Conservation (phyloP, 92 coral and sea anemone species). For the Nematostella vectensis region DNA sequence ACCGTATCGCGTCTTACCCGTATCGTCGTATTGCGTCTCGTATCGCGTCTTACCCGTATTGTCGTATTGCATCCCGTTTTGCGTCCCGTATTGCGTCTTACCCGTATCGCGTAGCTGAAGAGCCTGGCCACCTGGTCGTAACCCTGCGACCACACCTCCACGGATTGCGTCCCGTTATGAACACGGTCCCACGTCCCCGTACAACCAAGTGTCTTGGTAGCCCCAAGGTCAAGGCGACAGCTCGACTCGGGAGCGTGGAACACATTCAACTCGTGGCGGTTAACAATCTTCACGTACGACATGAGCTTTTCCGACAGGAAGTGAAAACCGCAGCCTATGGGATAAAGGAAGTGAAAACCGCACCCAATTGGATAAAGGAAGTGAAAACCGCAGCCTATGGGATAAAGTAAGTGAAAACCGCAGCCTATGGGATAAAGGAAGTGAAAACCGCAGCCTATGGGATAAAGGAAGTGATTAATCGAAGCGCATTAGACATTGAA, state of each 20-base stretch:
- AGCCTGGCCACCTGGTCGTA: conserved; percentile 34
- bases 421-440: not conserved
- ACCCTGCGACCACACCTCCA: conserved; percentile 9
- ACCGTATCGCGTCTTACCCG: conserved; percentile 9
- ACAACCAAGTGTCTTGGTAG: conserved; percentile 8
- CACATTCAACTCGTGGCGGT: conserved; percentile 9
- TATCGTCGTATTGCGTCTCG: not conserved
- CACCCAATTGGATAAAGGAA: not conserved
- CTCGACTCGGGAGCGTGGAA: conserved; percentile 12
- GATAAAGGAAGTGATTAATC: not conserved
- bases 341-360: not conserved
- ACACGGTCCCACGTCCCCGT: conserved; percentile 17
- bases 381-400: not conserved
- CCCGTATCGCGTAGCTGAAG: conserved; percentile 25
- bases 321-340: conserved; percentile 22
- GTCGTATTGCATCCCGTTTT: not conserved
- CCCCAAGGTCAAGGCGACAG: not conserved
- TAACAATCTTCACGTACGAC: conserved; percentile 7
- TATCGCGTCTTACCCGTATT: not conserved
- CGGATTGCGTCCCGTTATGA: conserved; percentile 1
- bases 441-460: not conserved
- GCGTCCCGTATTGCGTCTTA: not conserved
- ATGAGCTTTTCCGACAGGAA: conserved; percentile 15
- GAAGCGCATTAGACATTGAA: not conserved
- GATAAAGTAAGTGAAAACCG: not conserved